Base-by-base conservation (phyloP, 2,888 invertebrate species). In the Diarsia dahlii region DNA sequence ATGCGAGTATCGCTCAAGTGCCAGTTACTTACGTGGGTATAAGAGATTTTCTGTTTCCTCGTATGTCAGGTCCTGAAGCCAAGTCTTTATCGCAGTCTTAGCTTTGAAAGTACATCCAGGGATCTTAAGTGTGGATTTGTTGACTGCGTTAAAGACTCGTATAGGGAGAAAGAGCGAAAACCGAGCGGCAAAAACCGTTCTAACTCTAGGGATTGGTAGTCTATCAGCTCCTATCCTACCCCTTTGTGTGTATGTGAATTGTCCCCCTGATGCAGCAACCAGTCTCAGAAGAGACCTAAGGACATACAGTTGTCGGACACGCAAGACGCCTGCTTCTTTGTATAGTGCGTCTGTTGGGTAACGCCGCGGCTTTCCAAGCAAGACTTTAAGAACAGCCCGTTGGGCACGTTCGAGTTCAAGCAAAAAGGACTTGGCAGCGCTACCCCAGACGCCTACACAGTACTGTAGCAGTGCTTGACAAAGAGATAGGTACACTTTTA, bases 391-490 rank as follows among this genome's bases (percentile, higher is more conserved):
- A 13, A 58, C 58, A 13, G 34, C 60, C 28, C 60, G 34, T 28
- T 34, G 60, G 8, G 18, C 60, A 28, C 34, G 60, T 20, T 62
- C 60, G 28, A 62, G 65, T 65, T 65, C 46, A 4, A 65, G 23
- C 50, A 65, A 28, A 18, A 50, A 50, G 3, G 65, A 28, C 50
- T 65, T 65, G 28, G 50, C 50, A 4, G 65, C 65, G 15, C 65
- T 48, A 15, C 65, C 65, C 48, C 65, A 65, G 48, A 50, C 48
- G 65, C 65, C 28, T 15, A 50, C 28, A 48, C 48, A 65, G 18
- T 65, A 65, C 9, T 65, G 65, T 1, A 65, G 65, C 15, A 65
- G 18, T 9, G 65, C 18, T n/a, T 65, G 65, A 28, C 65, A 54
- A 12, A 12, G 54, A n/a, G n/a, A n/a, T 12, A 54, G 10, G 12